These are phyloP conservation scores for Leptothorax acervorum DNA, from an alignment of 2,888 invertebrate genomes.

Conservation along the genomic window DNA sequence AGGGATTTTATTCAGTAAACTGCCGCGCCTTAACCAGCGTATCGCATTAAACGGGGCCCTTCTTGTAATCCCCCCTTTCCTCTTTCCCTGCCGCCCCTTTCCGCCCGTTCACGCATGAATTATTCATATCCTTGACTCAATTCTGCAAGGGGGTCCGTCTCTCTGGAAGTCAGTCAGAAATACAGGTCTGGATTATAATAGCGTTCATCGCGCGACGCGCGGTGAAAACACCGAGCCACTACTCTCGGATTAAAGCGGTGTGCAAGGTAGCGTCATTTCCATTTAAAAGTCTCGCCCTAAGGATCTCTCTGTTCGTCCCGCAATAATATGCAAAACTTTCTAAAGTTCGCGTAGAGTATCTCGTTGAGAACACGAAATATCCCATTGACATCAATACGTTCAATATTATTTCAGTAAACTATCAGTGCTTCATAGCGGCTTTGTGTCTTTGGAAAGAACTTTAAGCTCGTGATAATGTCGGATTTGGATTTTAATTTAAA, in stretches of 20 bases:
- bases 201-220: constrained; percentile 68
- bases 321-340: constrained; percentile 10
- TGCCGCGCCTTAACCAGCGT: constrained; percentile 82
- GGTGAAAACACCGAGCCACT: constrained; percentile 65
- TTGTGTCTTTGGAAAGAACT: background rate
- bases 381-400: constrained; percentile 15
- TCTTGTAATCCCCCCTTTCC: constrained; percentile 69
- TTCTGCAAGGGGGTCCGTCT: constrained; percentile 81
- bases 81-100: constrained; percentile 70
- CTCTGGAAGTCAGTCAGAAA: constrained; percentile 80
- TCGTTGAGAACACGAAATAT: background rate
- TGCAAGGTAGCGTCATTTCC: constrained; percentile 74
- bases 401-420: constrained; percentile 28
- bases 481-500: background rate
- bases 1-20: constrained; percentile 83
- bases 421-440: background rate
- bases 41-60: constrained; percentile 83
- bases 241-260: constrained; percentile 54
- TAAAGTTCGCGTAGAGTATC: background rate
- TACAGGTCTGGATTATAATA: constrained; percentile 79
- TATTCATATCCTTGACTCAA: constrained; percentile 83
- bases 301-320: constrained; percentile 25
- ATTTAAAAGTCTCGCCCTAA: constrained; percentile 69
- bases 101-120: constrained; percentile 78
- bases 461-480: background rate